These are phyloP conservation scores for Ostrea denselamellosa DNA, from an alignment of 1,140 invertebrate genomes.

Conservation along the genomic window DNA sequence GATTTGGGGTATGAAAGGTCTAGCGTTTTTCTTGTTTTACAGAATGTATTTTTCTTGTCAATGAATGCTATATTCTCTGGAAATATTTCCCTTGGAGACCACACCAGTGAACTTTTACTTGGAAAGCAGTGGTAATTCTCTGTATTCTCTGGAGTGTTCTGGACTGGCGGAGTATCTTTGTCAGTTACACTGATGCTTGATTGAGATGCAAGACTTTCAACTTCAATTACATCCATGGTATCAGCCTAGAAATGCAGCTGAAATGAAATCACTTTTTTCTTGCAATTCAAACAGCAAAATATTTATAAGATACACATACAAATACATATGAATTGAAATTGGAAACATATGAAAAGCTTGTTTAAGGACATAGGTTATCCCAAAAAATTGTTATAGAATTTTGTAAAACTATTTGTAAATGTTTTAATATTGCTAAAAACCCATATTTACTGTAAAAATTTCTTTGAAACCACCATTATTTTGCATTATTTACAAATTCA, in stretches of 20 bases:
- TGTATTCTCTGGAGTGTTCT: not conserved
- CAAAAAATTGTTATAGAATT: no score
- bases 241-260: slow-evolving; percentile 4
- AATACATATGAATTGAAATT: no score
- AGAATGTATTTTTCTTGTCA: not conserved
- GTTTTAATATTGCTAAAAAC: no score
- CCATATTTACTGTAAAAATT: no score
- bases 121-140: not conserved
- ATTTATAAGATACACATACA: no score
- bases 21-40: not conserved
- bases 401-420: no score
- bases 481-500: no score
- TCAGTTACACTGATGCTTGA: not conserved
- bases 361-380: no score
- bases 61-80: slow-evolving; percentile 14
- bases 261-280: not conserved
- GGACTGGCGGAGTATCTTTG: not conserved
- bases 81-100: slow-evolving; percentile 25
- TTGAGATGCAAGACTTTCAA: not conserved
- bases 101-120: not conserved
- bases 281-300: no score
- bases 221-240: slow-evolving; percentile 2
- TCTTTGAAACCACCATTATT: no score
- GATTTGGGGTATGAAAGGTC: not conserved
- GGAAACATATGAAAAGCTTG: no score